Evolutionary conservation across 1,140 invertebrate genomes (phyloP).

Genomic region (Frieseomelitta varia): DNA sequence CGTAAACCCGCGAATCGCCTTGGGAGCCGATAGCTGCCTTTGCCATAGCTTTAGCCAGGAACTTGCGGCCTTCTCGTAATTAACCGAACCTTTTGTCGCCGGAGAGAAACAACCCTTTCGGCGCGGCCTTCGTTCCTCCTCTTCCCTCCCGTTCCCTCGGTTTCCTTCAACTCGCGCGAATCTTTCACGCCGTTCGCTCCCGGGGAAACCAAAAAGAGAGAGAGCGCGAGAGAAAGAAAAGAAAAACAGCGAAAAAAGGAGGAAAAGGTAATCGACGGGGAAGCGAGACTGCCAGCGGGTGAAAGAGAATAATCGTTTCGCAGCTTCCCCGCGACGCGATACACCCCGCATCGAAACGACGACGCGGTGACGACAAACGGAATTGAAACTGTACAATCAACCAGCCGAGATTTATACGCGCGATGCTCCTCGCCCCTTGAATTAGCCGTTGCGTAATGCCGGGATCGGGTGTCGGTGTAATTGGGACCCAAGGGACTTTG

Average conservation of each 20-base stretch:
- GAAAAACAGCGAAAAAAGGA: background rate
- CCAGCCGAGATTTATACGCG: slow-evolving; percentile 76
- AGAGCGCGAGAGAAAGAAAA: no score
- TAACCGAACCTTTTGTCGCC: slow-evolving; percentile 70
- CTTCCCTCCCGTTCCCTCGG: background rate
- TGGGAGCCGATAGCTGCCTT: slow-evolving; percentile 75
- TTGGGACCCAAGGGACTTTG: slow-evolving; percentile 79
- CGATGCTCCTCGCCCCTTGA: slow-evolving; percentile 74
- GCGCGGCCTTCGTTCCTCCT: background rate
- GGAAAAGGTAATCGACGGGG: background rate
- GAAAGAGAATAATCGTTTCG: slow-evolving; percentile 4
- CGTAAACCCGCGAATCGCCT: slow-evolving; percentile 61
- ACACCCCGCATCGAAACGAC: background rate
- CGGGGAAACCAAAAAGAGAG: no score
- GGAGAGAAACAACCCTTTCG: slow-evolving; percentile 50
- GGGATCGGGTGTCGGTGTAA: slow-evolving; percentile 80
- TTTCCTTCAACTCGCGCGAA: slow-evolving; percentile 12
- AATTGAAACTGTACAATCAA: slow-evolving; percentile 77
- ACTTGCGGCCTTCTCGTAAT: slow-evolving; percentile 72
- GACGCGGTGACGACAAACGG: slow-evolving; percentile 67
- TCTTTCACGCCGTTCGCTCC: background rate
- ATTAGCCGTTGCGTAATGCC: slow-evolving; percentile 78
- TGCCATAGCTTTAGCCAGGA: slow-evolving; percentile 58
- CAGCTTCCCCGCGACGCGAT: background rate
- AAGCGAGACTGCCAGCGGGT: no score